Evolutionary conservation across 2,113 vertebrate genomes (phyloP).

Genomic region (Microcebus ravelobensis): DNA sequence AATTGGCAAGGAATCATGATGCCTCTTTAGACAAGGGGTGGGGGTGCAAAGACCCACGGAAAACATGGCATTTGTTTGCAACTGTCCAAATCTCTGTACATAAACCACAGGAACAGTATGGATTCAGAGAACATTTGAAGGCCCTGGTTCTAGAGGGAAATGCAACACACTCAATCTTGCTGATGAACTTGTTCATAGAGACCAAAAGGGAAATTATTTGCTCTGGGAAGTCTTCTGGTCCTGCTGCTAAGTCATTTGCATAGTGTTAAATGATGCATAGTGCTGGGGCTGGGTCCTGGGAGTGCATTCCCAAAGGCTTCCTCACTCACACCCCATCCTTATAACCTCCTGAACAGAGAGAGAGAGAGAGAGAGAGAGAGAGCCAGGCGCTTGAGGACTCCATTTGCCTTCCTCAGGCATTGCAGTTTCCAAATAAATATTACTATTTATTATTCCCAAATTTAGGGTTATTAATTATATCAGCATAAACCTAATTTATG

Average conservation of each 20-base stretch:
- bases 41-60: not conserved
- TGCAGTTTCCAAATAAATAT: slow-evolving; percentile 72
- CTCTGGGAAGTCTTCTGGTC: slow-evolving; percentile 41
- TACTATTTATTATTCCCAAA: slow-evolving; percentile 84
- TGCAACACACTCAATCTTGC: not conserved
- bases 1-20: not conserved
- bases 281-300: not conserved
- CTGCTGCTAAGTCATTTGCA: slow-evolving; percentile 62
- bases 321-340: not conserved
- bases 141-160: not conserved
- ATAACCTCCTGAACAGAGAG: not conserved
- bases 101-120: not conserved
- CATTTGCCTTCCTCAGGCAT: slow-evolving; percentile 63
- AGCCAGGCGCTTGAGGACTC: slow-evolving; percentile 19
- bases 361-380: rapidly evolving
- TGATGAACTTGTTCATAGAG: slow-evolving; percentile 34
- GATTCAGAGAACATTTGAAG: not conserved
- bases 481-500: slow-evolving; percentile 85
- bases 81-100: not conserved
- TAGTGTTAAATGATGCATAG: not conserved
- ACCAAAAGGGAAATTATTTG: slow-evolving; percentile 52
- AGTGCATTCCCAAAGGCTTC: not conserved
- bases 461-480: slow-evolving; percentile 87
- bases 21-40: not conserved
- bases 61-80: not conserved